A percentile compares a stretch with the other conserved stretches of the same genome.
These are phyloP conservation scores for Congeria kusceri DNA, from an alignment of 2,888 invertebrate species.

Conservation along the genomic window DNA sequence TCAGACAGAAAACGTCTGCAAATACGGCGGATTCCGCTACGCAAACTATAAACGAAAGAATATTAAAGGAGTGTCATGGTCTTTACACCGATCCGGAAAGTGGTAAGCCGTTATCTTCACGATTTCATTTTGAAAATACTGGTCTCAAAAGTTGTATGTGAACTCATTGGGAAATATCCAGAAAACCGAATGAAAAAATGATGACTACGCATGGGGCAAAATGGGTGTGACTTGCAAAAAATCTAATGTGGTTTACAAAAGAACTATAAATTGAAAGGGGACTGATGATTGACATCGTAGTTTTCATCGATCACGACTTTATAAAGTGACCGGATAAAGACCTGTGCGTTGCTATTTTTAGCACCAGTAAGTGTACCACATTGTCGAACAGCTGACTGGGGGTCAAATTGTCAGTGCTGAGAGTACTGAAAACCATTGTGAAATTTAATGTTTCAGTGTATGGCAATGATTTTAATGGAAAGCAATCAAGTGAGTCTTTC, in stretches of 20 bases:
- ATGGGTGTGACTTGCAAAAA: background rate
- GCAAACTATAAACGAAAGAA: constrained; percentile 86
- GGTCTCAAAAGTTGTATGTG: background rate
- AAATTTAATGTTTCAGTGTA: no score
- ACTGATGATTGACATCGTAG: background rate
- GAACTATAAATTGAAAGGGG: background rate
- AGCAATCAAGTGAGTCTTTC: no score
- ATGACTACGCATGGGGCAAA: constrained; percentile 51
- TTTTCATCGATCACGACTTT: constrained; percentile 14
- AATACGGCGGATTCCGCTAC: constrained; percentile 85
- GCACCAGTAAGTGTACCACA: no score
- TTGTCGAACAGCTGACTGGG: constrained; percentile 59
- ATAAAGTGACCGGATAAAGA: constrained; percentile 55
- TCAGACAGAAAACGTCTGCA: constrained; percentile 82
- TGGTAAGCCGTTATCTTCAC: constrained; percentile 81
- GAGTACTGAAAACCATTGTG: no score
- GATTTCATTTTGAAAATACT: constrained; percentile 9
- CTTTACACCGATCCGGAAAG: constrained; percentile 87
- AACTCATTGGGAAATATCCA: constrained; percentile 15
- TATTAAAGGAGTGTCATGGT: constrained; percentile 87
- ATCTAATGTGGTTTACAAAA: no score
- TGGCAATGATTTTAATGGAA: no score
- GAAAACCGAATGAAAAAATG: constrained; percentile 31
- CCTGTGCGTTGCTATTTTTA: constrained; percentile 25
- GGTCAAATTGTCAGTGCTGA: constrained; percentile 38